Evolutionary conservation across 2,797 vertebrate genomes (phyloP).

Genomic region (Xyrichtys novacula): DNA sequence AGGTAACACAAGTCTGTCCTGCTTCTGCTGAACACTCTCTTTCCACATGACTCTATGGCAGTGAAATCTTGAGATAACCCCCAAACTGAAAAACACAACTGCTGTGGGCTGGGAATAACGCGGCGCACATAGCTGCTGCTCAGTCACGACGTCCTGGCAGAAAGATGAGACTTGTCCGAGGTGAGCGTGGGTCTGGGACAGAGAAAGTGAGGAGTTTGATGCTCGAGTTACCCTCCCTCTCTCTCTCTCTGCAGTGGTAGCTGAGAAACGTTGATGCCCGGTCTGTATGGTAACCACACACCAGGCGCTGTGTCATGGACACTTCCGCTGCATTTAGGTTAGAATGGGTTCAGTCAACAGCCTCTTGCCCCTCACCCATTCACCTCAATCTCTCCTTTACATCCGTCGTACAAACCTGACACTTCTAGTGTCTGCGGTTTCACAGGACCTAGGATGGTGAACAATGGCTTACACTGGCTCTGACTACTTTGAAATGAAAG

Average conservation of each 20-base stretch:
- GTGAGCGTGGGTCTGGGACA: constrained; percentile 39
- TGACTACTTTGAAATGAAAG: constrained; percentile 4
- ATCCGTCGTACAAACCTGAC: constrained; percentile 54
- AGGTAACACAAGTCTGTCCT: constrained; percentile 4
- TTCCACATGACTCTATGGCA: constrained; percentile 8
- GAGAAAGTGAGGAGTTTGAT: constrained; percentile 32
- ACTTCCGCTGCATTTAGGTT: constrained; percentile 75
- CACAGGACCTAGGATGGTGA: constrained; percentile 1
- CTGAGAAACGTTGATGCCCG: constrained; percentile 56
- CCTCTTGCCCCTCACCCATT: constrained; percentile 44
- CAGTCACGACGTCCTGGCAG: constrained; percentile 39
- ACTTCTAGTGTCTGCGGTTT: constrained; percentile 35
- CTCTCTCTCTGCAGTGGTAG: constrained; percentile 32
- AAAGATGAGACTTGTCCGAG: constrained; percentile 54
- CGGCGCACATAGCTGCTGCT: constrained; percentile 35
- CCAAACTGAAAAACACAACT: constrained; percentile 26
- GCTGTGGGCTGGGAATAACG: constrained; percentile 18
- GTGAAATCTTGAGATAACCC: constrained; percentile 51
- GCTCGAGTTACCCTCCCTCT: constrained; percentile 67
- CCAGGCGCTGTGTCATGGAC: constrained; percentile 66
- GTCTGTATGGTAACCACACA: constrained; percentile 72
- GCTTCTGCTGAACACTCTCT: constrained; percentile 8
- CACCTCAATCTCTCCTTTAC: constrained; percentile 50
- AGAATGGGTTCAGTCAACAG: constrained; percentile 57
- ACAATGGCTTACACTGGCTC: background rate